Percentiles rank a stretch among this genome's conserved stretches.
phyloP scores from a whole-genome alignment of 2,797 vertebrate species.

The Mus spretus region DNA sequence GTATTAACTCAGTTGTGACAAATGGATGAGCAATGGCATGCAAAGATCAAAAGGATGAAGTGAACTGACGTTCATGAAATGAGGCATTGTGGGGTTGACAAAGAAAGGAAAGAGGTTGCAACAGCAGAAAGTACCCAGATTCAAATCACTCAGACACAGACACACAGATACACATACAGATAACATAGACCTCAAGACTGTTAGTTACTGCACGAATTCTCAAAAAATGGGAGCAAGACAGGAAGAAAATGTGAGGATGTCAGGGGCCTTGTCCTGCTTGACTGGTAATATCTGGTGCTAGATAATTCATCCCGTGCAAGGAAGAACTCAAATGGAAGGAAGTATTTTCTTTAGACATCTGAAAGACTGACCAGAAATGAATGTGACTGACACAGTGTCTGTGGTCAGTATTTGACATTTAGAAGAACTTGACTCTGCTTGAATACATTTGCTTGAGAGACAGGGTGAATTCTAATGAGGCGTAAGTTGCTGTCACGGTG shows the following conservation, averaged over 20 bases:
- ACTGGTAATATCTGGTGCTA: background rate
- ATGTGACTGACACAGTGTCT: background rate
- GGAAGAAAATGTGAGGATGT: background rate
- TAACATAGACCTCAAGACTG: background rate
- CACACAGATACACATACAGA: background rate
- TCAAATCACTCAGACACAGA: background rate
- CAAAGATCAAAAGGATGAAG: background rate
- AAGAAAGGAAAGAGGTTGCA: background rate
- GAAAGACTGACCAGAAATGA: background rate
- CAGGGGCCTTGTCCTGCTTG: background rate
- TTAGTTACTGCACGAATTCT: background rate
- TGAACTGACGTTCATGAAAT: slow-evolving; percentile 8
- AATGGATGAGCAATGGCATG: background rate
- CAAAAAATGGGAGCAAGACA: background rate
- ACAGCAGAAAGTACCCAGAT: background rate
- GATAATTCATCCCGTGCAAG: background rate
- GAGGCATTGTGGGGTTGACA: background rate
- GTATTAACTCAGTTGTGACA: background rate
- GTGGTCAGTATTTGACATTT: slow-evolving; percentile 13
- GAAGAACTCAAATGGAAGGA: background rate
- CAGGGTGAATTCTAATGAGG: slow-evolving; percentile 32
- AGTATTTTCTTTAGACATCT: background rate
- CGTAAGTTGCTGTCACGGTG: background rate
- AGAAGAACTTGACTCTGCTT: background rate
- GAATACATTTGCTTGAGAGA: slow-evolving; percentile 8